phyloP scores from a whole-genome alignment of 2,888 invertebrate genomes.

The Lepetodrilus schrolli region DNA sequence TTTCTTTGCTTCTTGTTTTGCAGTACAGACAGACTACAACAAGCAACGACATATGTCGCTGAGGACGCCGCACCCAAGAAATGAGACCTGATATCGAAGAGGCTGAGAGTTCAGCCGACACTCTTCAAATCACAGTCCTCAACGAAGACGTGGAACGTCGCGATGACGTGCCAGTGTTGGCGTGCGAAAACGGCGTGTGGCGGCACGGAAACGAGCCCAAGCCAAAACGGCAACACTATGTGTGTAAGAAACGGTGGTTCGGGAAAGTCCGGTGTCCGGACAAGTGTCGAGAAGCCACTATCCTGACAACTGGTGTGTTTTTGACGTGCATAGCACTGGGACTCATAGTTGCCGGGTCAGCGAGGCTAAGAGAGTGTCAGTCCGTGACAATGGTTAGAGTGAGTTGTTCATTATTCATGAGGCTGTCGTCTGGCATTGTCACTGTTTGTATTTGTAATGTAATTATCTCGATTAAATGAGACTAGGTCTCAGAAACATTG shows the following conservation, averaged over 20 bases:
- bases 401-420: too few relatives aligned
- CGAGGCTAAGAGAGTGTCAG: constrained; percentile 43
- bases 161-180: constrained; percentile 40
- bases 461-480: too few relatives aligned
- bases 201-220: constrained; percentile 24
- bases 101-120: not conserved
- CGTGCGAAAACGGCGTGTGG: constrained; percentile 41
- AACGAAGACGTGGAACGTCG: constrained; percentile 30
- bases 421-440: too few relatives aligned
- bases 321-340: constrained; percentile 42
- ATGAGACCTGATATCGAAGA: constrained; percentile 4
- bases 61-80: not conserved
- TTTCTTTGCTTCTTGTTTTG: too few relatives aligned
- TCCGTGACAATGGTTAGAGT: constrained; percentile 25
- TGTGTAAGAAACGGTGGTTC: constrained; percentile 9
- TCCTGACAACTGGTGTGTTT: constrained; percentile 36
- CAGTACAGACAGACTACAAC: too few relatives aligned
- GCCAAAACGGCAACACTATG: constrained; percentile 34
- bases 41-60: constrained; percentile 15
- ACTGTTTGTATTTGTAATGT: too few relatives aligned
- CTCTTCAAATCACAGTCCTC: not conserved
- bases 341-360: constrained; percentile 47
- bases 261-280: not conserved
- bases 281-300: constrained; percentile 32
- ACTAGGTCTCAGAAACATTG: too few relatives aligned